Base-by-base conservation (phyloP, 2,797 vertebrate species). In the Mastacembelus armatus region DNA sequence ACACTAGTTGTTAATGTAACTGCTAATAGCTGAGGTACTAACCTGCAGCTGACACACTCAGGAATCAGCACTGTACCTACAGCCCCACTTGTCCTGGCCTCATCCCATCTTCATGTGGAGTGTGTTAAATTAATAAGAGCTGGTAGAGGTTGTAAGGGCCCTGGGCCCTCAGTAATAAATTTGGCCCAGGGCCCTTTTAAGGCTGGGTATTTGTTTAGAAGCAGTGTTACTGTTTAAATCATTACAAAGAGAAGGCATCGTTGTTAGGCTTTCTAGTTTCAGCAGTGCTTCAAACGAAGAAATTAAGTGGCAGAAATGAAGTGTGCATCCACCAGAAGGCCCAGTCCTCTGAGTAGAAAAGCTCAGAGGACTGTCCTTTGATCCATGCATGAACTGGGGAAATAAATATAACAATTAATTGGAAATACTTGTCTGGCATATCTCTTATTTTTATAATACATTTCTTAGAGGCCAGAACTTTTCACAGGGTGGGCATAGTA, bases 121-220 rank as follows among this genome's bases (percentile, higher is more conserved):
- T 19, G 27, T 21, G 59, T 36, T 78, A 71, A 82, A 86, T 88
- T 78, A 82, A 85, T 84, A 72, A 70, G 19, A 52, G 52, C 56
- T 59, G 61, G 49, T 44, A 21, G 52, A 61, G 54, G 57, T 35
- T 49, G 21, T 44, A 50, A 48, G 22, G 4, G 30, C 33, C 71
- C 16, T 32, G 52, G 57, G 42, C 35, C n/a, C 52, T 60, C 42
- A 18, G 50, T 54, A 60, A 70, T 59, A 50, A 40, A 54, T 62
- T 63, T 52, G 66, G 29, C 43, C 50, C 30, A 38, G 30, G 40
- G 35, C 56, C 26, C 18, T 36, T 48, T 71, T 44, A 56, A 35
- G 29, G 22, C 32, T 49, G 21, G 3, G 8, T 26, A 8, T 63
- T 44, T 68, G 21, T 43, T 32, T 19, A 22, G 26, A 65, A 66